phyloP scores from a whole-genome alignment of 2,888 invertebrate genomes.

The Oligia strigilis region DNA sequence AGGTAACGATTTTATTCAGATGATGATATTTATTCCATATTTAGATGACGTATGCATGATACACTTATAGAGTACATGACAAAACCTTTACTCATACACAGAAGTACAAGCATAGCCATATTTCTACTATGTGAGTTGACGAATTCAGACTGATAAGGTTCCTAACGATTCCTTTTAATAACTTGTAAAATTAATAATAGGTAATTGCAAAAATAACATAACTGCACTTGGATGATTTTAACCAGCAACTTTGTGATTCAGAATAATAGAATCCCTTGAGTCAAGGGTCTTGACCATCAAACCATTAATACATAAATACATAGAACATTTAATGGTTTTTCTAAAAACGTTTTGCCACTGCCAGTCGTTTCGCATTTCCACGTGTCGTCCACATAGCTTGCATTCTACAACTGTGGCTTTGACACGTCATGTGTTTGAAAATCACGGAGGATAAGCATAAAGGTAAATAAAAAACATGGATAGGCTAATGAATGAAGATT shows the following conservation, averaged over 20 bases:
- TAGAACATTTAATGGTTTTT: not conserved
- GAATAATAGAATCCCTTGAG: not conserved
- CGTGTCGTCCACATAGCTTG: not conserved
- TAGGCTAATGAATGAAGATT: not conserved
- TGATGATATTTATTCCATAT: too few relatives aligned
- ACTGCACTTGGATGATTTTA: not conserved
- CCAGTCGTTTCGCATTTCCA: not conserved
- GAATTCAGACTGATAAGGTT: not conserved
- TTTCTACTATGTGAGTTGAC: not conserved
- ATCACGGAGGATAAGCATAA: not conserved
- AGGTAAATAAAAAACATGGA: not conserved
- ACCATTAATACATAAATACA: too few relatives aligned
- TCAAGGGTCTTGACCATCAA: not conserved
- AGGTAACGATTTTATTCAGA: too few relatives aligned
- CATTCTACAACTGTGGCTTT: conserved; percentile 9
- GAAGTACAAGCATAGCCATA: not conserved
- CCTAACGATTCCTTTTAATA: not conserved
- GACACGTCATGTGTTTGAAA: not conserved
- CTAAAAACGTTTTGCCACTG: not conserved
- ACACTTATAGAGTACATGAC: not conserved
- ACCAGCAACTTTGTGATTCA: not conserved
- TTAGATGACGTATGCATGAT: not conserved
- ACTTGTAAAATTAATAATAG: not conserved
- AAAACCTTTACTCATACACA: not conserved
- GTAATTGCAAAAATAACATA: not conserved